Evolutionary conservation across 2,888 invertebrate genomes (phyloP).

Genomic region (Rotaria socialis): DNA sequence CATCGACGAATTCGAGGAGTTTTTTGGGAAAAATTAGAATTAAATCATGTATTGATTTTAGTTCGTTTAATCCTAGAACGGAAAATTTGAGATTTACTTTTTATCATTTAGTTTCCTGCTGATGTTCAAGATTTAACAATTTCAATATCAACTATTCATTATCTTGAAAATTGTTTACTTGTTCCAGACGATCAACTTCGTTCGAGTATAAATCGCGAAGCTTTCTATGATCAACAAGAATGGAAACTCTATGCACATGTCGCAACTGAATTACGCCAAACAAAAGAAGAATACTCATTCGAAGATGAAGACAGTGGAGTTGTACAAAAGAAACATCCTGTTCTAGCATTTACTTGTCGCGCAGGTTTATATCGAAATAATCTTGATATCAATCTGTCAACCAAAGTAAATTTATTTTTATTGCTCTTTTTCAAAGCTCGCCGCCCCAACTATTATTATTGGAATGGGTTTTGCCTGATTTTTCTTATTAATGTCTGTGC

Average conservation of each 20-base stretch:
- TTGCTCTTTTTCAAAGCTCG: not conserved
- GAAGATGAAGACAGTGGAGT: not conserved
- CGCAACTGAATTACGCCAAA: conserved; percentile 43
- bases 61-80: no score
- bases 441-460: conserved; percentile 44
- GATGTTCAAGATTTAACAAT: conserved; percentile 45
- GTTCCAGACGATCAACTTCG: conserved; percentile 49
- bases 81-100: no score
- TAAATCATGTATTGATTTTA: conserved; percentile 28
- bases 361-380: not conserved
- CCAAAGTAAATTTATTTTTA: not conserved
- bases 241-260: conserved; percentile 55
- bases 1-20: conserved; percentile 8
- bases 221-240: conserved; percentile 56
- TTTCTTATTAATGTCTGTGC: conserved; percentile 23
- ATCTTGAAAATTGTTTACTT: conserved; percentile 49
- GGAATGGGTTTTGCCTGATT: conserved; percentile 36
- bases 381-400: not conserved
- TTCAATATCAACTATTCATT: conserved; percentile 42
- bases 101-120: conserved; percentile 46
- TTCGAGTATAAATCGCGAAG: conserved; percentile 44
- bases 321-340: conserved; percentile 51
- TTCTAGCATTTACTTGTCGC: conserved; percentile 52
- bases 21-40: conserved; percentile 45
- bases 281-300: conserved; percentile 47